Base-by-base conservation (phyloP, 92 coral and sea anemone species). In the Galaxea fascicularis region DNA sequence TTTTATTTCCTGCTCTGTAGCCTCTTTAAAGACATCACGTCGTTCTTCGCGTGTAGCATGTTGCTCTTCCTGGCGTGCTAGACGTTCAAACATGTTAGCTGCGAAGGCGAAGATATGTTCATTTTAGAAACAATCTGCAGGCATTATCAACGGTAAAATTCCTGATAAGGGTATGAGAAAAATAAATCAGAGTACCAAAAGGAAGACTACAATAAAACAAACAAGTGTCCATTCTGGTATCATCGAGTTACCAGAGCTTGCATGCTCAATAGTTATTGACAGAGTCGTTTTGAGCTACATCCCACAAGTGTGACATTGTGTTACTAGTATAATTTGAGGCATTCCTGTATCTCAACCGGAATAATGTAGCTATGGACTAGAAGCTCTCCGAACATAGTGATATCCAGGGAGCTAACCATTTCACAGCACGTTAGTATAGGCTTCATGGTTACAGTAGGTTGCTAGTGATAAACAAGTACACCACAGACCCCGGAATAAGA, bases 81-180 rank as follows among this genome's bases (percentile, higher is more conserved):
- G 88, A 52, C 91, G 92, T 58, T 97, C 99, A 74, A 97, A 97
- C 98, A 97, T 94, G 68, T 97, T 95, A 35, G 98, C 99, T 97
- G 87, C 41, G 45, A 29, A 53, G 53, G 29, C 13, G 44, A 28
- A 20, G 18, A 2, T 12, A 29, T 14, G 1, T 10, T 27, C 4
- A 18, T 65, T 27, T 25, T 4, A 22, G 22, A 59, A 46, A 6
- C 51, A 46, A 46, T 46, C 7, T 5, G 12, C 5, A 46, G 51
- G 6, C 24, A 58, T 9, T 35, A 35, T 35, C 41, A 35, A 35
- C 41, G 41, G 41, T 35, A 6, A 35, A 35, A 35, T 35, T 35
- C 41, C 6, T 35, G 41, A 35, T 2, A 35, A 35, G 41, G 41
- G 41, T 35, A 35, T 35, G 41, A n/a, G 41, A 35, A 35, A 35